Evolutionary conservation across 2,888 invertebrate species (phyloP).

Genomic region (Limnephilus lunatus): DNA sequence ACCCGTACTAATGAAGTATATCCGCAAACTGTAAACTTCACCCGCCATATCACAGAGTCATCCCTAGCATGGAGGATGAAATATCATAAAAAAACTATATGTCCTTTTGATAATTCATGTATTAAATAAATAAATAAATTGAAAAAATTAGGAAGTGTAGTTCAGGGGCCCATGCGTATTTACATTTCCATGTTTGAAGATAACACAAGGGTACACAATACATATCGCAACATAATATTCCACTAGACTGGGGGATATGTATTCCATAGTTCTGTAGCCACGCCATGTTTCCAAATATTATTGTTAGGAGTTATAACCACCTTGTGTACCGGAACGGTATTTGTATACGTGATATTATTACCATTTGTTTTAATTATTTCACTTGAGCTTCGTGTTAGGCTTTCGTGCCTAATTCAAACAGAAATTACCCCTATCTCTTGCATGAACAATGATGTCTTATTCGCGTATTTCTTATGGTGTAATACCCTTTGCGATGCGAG

Average conservation of each 20-base stretch:
- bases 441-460: conserved; percentile 2
- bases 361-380: conserved; percentile 37
- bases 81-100: no score
- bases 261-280: background rate
- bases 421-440: background rate
- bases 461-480: background rate
- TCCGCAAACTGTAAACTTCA: no score
- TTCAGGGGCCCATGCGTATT: background rate
- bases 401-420: conserved; percentile 21
- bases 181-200: background rate
- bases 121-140: no score
- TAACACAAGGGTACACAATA: background rate
- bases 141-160: background rate
- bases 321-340: background rate
- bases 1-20: no score
- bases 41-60: no score
- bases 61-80: no score
- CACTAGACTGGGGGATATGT: background rate
- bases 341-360: conserved; percentile 21
- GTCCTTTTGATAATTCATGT: no score
- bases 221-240: conserved; percentile 25
- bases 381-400: conserved; percentile 22
- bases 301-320: conserved; percentile 35
- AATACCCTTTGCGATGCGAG: background rate
- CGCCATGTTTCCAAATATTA: conserved; percentile 10